phyloP scores from a whole-genome alignment of 2,113 vertebrate genomes.

The Melanostigma gelatinosum region DNA sequence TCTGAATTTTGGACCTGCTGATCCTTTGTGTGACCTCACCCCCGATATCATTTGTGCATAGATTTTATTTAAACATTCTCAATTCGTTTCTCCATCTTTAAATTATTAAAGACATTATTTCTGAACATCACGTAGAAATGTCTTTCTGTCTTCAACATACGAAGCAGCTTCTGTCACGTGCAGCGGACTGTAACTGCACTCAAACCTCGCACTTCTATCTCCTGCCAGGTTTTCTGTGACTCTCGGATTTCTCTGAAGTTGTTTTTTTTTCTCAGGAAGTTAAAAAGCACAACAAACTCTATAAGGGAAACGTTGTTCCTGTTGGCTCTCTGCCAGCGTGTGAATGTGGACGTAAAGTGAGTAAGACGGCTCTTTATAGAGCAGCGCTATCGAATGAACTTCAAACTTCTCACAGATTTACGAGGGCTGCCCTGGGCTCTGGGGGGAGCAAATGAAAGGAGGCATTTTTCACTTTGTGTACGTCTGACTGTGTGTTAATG shows the following conservation, averaged over 20 bases:
- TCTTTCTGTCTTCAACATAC: slow-evolving; percentile 3
- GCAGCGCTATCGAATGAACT: slow-evolving; percentile 61
- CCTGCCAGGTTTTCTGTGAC: slow-evolving; percentile 5
- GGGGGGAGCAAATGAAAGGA: slow-evolving; percentile 61
- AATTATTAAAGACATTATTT: background rate
- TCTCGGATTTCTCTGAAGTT: slow-evolving; percentile 27
- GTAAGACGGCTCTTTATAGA: slow-evolving; percentile 60
- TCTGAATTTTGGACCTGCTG: background rate
- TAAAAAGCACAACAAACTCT: slow-evolving; percentile 42
- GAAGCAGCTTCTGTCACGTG: slow-evolving; percentile 7
- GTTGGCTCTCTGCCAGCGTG: slow-evolving; percentile 57
- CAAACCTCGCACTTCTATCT: slow-evolving; percentile 15
- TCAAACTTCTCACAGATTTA: slow-evolving; percentile 70
- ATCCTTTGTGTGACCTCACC: background rate
- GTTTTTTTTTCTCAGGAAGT: slow-evolving; percentile 41
- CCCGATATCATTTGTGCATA: background rate
- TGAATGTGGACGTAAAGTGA: slow-evolving; percentile 51
- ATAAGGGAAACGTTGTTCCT: slow-evolving; percentile 46
- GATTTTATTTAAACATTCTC: background rate
- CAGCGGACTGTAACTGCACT: slow-evolving; percentile 20
- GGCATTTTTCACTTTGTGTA: slow-evolving; percentile 66
- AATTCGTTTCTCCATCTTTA: background rate
- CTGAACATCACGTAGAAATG: background rate
- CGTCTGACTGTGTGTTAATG: slow-evolving; percentile 25
- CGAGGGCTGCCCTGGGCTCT: slow-evolving; percentile 45